phyloP scores from a whole-genome alignment of 2,888 invertebrate species.

The Julus scanicus region DNA sequence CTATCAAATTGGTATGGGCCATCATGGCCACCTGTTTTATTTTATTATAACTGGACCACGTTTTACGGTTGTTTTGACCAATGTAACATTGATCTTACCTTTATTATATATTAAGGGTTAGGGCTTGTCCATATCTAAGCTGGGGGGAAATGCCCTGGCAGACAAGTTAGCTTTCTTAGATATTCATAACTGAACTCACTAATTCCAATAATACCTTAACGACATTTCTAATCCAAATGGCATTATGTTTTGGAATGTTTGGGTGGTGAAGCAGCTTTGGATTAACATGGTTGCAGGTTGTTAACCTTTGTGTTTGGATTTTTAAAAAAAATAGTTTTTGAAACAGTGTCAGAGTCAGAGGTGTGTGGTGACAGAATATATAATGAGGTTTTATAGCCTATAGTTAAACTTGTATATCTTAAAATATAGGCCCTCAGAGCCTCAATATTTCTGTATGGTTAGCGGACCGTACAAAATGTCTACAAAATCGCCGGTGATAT shows the following conservation, averaged over 20 bases:
- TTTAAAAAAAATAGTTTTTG: background rate
- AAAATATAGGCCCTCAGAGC: no score
- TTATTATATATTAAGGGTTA: background rate
- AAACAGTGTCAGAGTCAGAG: constrained; percentile 6
- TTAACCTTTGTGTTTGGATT: background rate
- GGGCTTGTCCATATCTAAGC: background rate
- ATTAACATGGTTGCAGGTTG: background rate
- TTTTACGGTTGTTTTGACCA: background rate
- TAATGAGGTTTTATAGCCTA: no score
- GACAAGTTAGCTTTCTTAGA: background rate
- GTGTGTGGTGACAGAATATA: background rate
- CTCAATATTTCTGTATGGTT: no score
- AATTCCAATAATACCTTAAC: background rate
- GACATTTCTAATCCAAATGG: background rate
- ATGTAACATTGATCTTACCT: background rate
- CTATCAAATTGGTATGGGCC: background rate
- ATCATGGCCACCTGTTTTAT: background rate
- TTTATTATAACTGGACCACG: background rate
- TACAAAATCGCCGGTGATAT: no score
- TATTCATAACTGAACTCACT: background rate
- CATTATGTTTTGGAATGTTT: background rate
- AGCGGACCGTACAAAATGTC: no score
- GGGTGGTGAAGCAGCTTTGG: background rate
- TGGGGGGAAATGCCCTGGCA: background rate
- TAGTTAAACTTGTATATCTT: no score